Percentiles rank a stretch among this genome's conserved stretches.
Conservation (phyloP, 1,140 invertebrate genomes). For the Nixonia krombeini region DNA sequence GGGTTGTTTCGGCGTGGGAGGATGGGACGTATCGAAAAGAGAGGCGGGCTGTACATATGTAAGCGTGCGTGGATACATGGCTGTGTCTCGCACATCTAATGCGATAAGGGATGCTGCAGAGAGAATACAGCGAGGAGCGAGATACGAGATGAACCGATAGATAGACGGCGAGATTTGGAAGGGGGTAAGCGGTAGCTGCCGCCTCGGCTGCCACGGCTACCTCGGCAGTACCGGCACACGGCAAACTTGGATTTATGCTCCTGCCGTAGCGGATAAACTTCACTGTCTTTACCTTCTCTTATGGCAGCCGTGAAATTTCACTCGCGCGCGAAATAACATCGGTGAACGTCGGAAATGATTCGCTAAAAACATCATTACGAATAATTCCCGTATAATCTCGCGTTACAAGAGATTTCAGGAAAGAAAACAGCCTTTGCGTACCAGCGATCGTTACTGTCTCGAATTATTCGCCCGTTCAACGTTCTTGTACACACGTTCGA, state of each 20-base stretch:
- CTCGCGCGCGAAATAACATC: too few species aligned
- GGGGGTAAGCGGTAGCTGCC: neutral
- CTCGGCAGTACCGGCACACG: neutral
- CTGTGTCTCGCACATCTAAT: neutral
- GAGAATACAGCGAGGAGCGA: too few species aligned
- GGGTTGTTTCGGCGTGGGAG: neutral
- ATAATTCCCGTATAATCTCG: too few species aligned
- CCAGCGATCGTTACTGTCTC: too few species aligned
- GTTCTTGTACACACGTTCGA: too few species aligned
- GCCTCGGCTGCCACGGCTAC: too few species aligned
- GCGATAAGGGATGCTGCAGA: neutral
- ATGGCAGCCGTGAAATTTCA: neutral
- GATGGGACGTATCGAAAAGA: neutral
- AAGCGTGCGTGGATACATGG: neutral
- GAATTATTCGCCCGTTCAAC: too few species aligned
- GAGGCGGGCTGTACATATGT: neutral
- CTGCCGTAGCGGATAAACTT: neutral
- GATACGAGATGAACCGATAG: slow-evolving; percentile 8
- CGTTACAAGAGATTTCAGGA: too few species aligned
- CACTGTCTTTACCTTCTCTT: neutral
- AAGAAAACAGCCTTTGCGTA: too few species aligned
- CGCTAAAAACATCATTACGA: too few species aligned
- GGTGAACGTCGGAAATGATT: too few species aligned
- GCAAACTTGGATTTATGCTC: slow-evolving; percentile 1
- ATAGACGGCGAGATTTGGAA: neutral